Conservation (phyloP, 2,113 vertebrate species). For the Falco punctatus region DNA sequence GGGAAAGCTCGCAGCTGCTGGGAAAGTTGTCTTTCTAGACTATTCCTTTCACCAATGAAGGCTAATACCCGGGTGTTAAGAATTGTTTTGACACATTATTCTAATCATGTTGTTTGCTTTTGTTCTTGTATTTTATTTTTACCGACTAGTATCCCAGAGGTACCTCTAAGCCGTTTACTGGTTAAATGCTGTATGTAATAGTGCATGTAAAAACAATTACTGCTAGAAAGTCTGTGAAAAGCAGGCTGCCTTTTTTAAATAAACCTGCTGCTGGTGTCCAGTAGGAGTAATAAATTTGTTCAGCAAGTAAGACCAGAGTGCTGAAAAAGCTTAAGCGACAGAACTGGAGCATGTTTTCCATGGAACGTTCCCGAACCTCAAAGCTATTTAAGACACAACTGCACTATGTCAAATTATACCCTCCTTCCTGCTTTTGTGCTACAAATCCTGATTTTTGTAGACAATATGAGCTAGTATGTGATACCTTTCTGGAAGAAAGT, state of each 20-base stretch:
- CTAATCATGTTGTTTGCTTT: not conserved
- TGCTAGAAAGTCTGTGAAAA: not conserved
- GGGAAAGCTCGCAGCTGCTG: not conserved
- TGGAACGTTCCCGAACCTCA: not conserved
- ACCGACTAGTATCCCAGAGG: not conserved
- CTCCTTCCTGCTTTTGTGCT: not conserved
- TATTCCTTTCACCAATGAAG: not conserved
- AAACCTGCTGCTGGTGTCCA: not conserved
- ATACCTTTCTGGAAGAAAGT: not conserved
- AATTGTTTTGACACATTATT: not conserved
- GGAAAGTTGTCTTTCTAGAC: not conserved
- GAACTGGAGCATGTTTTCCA: not conserved
- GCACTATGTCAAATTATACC: not conserved
- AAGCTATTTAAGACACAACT: not conserved
- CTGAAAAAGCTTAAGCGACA: not conserved
- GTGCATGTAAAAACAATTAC: not conserved
- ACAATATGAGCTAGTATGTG: not conserved
- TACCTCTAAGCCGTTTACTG: not conserved
- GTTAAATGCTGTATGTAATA: not conserved
- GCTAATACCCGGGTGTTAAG: not conserved
- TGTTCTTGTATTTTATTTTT: not conserved
- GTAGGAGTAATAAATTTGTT: not conserved
- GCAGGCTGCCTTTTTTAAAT: not conserved
- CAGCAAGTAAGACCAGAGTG: not conserved
- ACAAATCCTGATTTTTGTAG: not conserved